Evolutionary conservation across 2,888 invertebrate species (phyloP).

Genomic region (Megalurothrips usitatus): DNA sequence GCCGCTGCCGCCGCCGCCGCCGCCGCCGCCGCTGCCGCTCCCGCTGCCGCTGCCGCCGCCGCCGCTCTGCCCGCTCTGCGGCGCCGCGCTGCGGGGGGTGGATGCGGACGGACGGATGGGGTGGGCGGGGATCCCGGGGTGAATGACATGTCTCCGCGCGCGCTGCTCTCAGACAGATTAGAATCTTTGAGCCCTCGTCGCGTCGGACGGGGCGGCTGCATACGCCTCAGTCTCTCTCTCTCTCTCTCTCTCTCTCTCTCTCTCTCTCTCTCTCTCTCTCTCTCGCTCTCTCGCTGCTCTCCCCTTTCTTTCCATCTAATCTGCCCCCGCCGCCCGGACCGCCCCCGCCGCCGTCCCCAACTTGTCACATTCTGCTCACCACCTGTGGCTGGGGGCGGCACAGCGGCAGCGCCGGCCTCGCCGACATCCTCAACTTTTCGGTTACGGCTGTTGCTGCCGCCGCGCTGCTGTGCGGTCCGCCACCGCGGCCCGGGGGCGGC

Average conservation of each 20-base stretch:
- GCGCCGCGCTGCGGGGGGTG: neutral
- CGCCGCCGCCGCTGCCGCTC: too few species aligned
- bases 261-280: neutral
- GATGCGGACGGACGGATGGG: neutral
- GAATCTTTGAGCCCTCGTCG: constrained; percentile 2
- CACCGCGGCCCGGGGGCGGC: too few species aligned
- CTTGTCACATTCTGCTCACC: too few species aligned
- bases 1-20: too few species aligned
- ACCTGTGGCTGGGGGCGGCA: too few species aligned
- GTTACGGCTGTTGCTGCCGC: too few species aligned
- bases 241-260: neutral
- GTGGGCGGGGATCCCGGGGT: neutral
- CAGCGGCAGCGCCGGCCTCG: too few species aligned
- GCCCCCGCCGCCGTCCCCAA: too few species aligned
- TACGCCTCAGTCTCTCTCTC: neutral
- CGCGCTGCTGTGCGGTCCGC: too few species aligned
- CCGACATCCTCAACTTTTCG: too few species aligned
- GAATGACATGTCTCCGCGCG: neutral
- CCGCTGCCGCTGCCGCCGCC: neutral
- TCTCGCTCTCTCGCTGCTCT: neutral
- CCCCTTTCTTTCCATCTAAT: neutral
- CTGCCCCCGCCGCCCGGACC: too few species aligned
- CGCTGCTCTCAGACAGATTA: constrained; percentile 22
- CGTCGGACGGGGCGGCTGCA: neutral
- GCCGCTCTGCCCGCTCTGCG: too few species aligned